A percentile compares a stretch with the other conserved stretches of the same genome.
These are phyloP conservation scores for Archocentrus centrarchus DNA, from an alignment of 2,113 vertebrate genomes.

Conservation along the genomic window DNA sequence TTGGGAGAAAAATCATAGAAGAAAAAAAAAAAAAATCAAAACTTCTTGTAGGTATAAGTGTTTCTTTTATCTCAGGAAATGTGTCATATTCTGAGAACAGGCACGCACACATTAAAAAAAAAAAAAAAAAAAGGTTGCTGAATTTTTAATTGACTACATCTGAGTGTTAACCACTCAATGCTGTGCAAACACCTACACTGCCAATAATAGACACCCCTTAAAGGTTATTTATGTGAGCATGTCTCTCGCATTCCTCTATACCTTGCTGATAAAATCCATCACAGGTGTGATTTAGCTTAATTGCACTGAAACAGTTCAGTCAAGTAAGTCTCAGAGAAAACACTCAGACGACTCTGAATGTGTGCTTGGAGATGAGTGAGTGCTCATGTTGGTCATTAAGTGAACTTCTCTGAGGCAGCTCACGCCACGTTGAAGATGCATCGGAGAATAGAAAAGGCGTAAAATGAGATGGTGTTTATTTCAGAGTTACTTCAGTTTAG, in stretches of 20 bases:
- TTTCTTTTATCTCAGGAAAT: background rate
- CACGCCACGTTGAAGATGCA: background rate
- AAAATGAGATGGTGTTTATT: background rate
- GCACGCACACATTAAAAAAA: background rate
- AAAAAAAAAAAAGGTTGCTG: background rate
- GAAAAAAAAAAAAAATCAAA: background rate
- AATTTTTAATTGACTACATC: conserved; percentile 56
- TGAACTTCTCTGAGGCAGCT: conserved; percentile 19
- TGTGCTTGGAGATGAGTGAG: background rate
- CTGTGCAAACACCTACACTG: conserved; percentile 15
- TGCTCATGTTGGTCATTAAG: conserved; percentile 10
- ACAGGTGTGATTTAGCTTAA: conserved; percentile 3
- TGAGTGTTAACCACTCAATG: conserved; percentile 22
- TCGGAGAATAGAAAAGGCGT: background rate
- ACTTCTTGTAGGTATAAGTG: background rate
- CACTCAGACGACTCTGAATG: background rate
- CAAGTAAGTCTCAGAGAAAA: no score
- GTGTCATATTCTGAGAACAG: background rate
- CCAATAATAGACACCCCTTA: conserved; percentile 7
- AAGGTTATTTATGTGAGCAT: conserved; percentile 6
- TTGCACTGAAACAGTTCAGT: background rate
- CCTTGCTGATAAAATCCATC: background rate
- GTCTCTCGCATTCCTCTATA: background rate
- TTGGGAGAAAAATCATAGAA: background rate
- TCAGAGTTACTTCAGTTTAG: background rate